Conservation (phyloP, 2,888 invertebrate species). For the Epirrita christyi region DNA sequence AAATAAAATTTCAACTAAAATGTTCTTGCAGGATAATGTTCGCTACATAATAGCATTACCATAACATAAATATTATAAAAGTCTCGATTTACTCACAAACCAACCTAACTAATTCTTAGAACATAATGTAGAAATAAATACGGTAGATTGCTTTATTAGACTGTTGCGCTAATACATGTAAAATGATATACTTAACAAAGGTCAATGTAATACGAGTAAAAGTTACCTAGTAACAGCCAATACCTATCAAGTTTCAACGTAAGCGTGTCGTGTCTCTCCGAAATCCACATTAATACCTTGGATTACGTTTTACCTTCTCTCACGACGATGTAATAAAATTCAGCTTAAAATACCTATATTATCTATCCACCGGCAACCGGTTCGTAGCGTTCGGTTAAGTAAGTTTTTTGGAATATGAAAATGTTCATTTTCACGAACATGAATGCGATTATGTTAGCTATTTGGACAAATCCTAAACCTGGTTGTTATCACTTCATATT, state of each 20-base stretch:
- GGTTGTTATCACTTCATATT: too few species aligned
- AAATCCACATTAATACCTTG: slow-evolving; percentile 72
- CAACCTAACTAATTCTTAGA: too few species aligned
- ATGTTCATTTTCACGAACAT: slow-evolving; percentile 41
- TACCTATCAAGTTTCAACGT: slow-evolving; percentile 54
- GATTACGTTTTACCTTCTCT: slow-evolving; percentile 81
- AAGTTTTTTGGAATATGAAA: slow-evolving; percentile 52
- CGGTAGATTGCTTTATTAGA: background rate
- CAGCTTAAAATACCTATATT: slow-evolving; percentile 79
- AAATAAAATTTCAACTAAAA: background rate
- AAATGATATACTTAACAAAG: background rate
- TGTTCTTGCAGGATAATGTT: too few species aligned
- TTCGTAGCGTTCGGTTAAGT: slow-evolving; percentile 53
- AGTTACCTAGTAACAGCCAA: slow-evolving; percentile 26
- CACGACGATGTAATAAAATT: slow-evolving; percentile 81
- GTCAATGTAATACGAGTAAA: background rate
- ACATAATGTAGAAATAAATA: too few species aligned
- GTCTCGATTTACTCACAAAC: background rate
- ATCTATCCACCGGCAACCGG: slow-evolving; percentile 54
- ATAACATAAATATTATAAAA: background rate
- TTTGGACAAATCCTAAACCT: slow-evolving; percentile 29
- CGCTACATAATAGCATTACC: too few species aligned
- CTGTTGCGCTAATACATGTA: background rate
- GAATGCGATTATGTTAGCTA: slow-evolving; percentile 40
- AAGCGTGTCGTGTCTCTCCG: slow-evolving; percentile 57